Conservation (phyloP, 2,113 vertebrate genomes). For the Hirundichthys speculiger region DNA sequence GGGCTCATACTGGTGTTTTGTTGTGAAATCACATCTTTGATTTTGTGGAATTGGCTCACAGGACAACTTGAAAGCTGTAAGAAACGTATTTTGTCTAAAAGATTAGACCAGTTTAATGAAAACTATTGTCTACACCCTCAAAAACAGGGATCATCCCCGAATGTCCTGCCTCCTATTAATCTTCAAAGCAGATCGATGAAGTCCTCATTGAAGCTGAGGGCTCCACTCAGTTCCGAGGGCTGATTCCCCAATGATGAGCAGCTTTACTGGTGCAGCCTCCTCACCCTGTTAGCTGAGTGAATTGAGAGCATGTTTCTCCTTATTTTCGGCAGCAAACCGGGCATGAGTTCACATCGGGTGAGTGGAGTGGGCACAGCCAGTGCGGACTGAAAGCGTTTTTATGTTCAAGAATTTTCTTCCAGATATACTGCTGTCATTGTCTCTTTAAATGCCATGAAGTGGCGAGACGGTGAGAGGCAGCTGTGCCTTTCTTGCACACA, state of each 20-base stretch:
- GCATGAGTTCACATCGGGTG: slow-evolving; percentile 38
- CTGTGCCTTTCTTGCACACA: slow-evolving; percentile 30
- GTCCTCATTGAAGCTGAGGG: slow-evolving; percentile 44
- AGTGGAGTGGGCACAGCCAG: slow-evolving; percentile 25
- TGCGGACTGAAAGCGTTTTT: slow-evolving; percentile 30
- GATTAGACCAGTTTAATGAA: slow-evolving; percentile 13
- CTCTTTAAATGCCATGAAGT: slow-evolving; percentile 25
- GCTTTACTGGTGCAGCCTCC: slow-evolving; percentile 25
- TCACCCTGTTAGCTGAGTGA: slow-evolving; percentile 60
- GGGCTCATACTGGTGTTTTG: too few relatives aligned
- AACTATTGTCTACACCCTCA: slow-evolving; percentile 1
- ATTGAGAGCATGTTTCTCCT: slow-evolving; percentile 42
- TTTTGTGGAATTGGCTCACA: not conserved
- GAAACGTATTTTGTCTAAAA: not conserved
- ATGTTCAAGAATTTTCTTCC: slow-evolving; percentile 29
- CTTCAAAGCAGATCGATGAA: slow-evolving; percentile 48
- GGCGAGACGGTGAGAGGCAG: slow-evolving; percentile 29
- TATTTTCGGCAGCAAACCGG: slow-evolving; percentile 34
- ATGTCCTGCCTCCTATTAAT: slow-evolving; percentile 36
- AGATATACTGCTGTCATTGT: slow-evolving; percentile 29
- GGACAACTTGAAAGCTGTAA: not conserved
- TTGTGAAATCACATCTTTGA: slow-evolving; percentile 2
- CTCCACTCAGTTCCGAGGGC: slow-evolving; percentile 34
- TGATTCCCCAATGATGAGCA: slow-evolving; percentile 51
- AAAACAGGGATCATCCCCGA: not conserved